phyloP scores from a whole-genome alignment of 2,888 invertebrate genomes.

The Halictus ligatus region DNA sequence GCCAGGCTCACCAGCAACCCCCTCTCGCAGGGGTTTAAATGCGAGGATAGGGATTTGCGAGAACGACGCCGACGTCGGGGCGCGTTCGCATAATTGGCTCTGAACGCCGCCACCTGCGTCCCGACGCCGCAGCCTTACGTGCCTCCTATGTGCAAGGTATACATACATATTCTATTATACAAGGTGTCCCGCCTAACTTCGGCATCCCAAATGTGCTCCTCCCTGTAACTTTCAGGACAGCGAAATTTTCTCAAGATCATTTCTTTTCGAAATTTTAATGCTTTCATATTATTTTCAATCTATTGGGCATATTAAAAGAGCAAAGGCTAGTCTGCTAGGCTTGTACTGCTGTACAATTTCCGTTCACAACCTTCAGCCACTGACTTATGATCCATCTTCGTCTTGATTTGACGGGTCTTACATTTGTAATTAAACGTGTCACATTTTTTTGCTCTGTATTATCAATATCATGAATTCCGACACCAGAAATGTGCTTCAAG shows the following conservation, averaged over 20 bases:
- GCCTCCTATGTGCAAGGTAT: conserved; percentile 40
- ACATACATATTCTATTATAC: conserved; percentile 11
- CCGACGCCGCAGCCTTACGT: conserved; percentile 75
- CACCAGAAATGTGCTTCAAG: no score
- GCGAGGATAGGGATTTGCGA: conserved; percentile 78
- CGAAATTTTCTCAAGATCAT: not conserved
- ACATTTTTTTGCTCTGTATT: no score
- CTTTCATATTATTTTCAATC: no score
- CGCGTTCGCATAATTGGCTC: conserved; percentile 84
- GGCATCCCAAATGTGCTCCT: not conserved
- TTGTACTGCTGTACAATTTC: no score
- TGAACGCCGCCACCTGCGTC: conserved; percentile 84
- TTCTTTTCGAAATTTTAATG: not conserved
- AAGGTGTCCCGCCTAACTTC: not conserved
- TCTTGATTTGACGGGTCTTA: no score
- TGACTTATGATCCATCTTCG: no score
- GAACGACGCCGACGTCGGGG: conserved; percentile 78
- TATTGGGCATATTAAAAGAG: no score
- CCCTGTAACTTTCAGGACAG: no score
- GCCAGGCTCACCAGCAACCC: conserved; percentile 3
- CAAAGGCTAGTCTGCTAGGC: no score
- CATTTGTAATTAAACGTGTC: no score
- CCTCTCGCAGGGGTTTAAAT: conserved; percentile 30
- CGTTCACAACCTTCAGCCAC: no score
- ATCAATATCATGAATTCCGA: no score